Percentiles rank a stretch among this genome's conserved stretches.
phyloP scores from a whole-genome alignment of 2,888 invertebrate genomes.

The Pyrrhia umbra region DNA sequence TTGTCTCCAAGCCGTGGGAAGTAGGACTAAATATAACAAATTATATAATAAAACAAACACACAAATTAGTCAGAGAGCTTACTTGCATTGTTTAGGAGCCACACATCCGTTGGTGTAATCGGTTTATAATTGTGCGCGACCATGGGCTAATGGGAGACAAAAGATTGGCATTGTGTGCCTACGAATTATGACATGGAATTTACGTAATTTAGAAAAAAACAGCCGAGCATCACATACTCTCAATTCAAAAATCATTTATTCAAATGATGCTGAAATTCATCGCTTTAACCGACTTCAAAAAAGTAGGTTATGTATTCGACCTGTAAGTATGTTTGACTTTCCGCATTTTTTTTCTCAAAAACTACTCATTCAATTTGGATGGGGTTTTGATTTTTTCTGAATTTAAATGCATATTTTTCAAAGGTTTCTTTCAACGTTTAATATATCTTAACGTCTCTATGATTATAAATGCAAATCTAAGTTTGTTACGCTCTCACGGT shows the following conservation, averaged over 20 bases:
- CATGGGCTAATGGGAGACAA: conserved; percentile 63
- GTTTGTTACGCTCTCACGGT: no score
- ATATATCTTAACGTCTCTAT: no score
- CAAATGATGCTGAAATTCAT: no score
- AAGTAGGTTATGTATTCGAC: no score
- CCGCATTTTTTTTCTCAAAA: no score
- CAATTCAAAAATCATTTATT: not conserved
- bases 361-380: no score
- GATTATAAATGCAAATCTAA: no score
- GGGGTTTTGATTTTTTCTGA: no score
- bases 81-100: conserved; percentile 58
- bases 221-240: not conserved
- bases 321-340: no score
- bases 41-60: conserved; percentile 58
- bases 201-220: conserved; percentile 21
- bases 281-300: no score
- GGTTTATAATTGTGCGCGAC: conserved; percentile 73
- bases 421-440: no score
- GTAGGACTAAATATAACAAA: conserved; percentile 52
- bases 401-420: no score
- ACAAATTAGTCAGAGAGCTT: conserved; percentile 41
- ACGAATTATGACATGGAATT: conserved; percentile 52
- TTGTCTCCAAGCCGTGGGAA: conserved; percentile 55
- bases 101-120: conserved; percentile 71
- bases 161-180: conserved; percentile 62